phyloP scores from a whole-genome alignment of 1,140 invertebrate species.

The Stegodyphus mimosarum region DNA sequence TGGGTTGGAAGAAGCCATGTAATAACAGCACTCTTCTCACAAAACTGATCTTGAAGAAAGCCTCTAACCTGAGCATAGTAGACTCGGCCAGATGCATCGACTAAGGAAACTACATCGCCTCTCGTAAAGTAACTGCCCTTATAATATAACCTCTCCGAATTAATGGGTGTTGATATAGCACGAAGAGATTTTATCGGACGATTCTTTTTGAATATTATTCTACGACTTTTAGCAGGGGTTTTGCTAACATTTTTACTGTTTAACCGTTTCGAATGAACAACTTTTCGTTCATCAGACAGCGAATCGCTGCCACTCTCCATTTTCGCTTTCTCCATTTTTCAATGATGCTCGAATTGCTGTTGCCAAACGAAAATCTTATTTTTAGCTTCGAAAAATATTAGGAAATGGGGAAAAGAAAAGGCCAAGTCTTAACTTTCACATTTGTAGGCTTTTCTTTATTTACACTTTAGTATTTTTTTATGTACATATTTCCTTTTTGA shows the following conservation, averaged over 20 bases:
- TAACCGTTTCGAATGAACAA: too few relatives aligned
- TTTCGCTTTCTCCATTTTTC: too few relatives aligned
- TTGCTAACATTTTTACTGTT: not conserved
- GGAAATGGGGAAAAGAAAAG: too few relatives aligned
- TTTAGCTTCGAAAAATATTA: too few relatives aligned
- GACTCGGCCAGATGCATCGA: constrained; percentile 77
- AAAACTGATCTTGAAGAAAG: constrained; percentile 90
- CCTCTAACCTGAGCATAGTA: constrained; percentile 92
- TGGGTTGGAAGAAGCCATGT: constrained; percentile 90
- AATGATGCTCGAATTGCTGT: too few relatives aligned
- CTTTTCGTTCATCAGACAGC: too few relatives aligned
- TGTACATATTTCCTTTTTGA: too few relatives aligned
- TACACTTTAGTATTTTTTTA: too few relatives aligned
- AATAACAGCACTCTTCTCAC: constrained; percentile 90
- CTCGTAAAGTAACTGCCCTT: constrained; percentile 88
- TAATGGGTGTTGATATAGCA: not conserved
- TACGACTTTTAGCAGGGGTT: not conserved
- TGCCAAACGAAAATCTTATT: too few relatives aligned
- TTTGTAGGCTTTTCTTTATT: too few relatives aligned
- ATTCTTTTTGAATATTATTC: not conserved
- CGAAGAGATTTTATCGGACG: not conserved
- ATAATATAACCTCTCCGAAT: constrained; percentile 31
- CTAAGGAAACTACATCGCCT: constrained; percentile 89
- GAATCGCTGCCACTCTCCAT: too few relatives aligned
- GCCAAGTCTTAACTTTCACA: too few relatives aligned